Conservation (phyloP, 2,888 invertebrate genomes). For the Caenorhabditis sp. region DNA sequence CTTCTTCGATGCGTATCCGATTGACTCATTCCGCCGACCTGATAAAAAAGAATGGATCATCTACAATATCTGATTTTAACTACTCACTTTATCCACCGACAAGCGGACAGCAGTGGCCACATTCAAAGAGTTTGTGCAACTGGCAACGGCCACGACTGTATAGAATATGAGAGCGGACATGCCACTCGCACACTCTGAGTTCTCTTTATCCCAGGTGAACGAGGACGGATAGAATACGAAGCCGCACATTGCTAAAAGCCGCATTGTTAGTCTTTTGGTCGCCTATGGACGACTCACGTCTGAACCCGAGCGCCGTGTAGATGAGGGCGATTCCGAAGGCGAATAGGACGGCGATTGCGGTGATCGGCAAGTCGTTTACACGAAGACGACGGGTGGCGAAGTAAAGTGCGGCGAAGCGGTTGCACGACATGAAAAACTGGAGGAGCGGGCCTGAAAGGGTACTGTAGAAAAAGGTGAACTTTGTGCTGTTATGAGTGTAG, state of each 20-base stretch:
- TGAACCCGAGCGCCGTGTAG: slow-evolving; percentile 31
- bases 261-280: not conserved
- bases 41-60: too few species aligned
- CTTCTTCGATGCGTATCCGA: slow-evolving; percentile 25
- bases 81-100: slow-evolving; percentile 16
- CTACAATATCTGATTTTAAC: too few species aligned
- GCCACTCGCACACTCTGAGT: slow-evolving; percentile 16
- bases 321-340: slow-evolving; percentile 17
- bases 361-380: slow-evolving; percentile 29
- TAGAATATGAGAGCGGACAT: slow-evolving; percentile 33
- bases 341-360: slow-evolving; percentile 29
- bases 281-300: slow-evolving; percentile 8
- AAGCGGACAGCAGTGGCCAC: slow-evolving; percentile 35
- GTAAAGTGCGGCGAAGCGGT: slow-evolving; percentile 36
- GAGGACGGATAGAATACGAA: slow-evolving; percentile 41
- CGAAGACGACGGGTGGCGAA: slow-evolving; percentile 32
- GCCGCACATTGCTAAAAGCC: slow-evolving; percentile 26
- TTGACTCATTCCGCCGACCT: slow-evolving; percentile 47
- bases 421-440: slow-evolving; percentile 44
- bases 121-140: slow-evolving; percentile 45
- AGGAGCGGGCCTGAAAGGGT: slow-evolving; percentile 25
- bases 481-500: too few species aligned
- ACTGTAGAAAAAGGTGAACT: too few species aligned
- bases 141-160: slow-evolving; percentile 25
- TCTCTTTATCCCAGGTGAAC: slow-evolving; percentile 41